phyloP scores from a whole-genome alignment of 1,140 invertebrate species.

The Carposina sasakii region DNA sequence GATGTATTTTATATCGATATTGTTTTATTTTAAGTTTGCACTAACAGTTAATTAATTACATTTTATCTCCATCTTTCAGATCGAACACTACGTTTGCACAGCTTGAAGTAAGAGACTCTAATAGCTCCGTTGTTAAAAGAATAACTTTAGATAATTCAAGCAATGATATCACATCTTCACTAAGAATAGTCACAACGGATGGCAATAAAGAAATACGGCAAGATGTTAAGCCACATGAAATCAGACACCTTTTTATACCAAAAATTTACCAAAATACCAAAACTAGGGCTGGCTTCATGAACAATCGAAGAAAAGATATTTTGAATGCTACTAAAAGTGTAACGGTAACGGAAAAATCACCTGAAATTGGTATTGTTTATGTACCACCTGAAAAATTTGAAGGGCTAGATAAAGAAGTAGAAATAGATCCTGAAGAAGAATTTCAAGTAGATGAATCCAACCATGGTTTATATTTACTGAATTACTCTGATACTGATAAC shows the following conservation, averaged over 20 bases:
- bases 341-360: conserved; percentile 33
- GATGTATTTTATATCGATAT: too few species aligned
- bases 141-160: conserved; percentile 58
- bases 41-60: too few species aligned
- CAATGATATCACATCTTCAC: conserved; percentile 46
- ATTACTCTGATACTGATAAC: conserved; percentile 64
- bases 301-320: conserved; percentile 55
- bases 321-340: conserved; percentile 35
- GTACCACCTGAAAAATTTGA: conserved; percentile 62
- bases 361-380: conserved; percentile 48
- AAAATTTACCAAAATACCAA: conserved; percentile 59
- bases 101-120: conserved; percentile 60
- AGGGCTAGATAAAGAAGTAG: conserved; percentile 57
- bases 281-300: conserved; percentile 58
- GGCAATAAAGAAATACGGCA: conserved; percentile 50
- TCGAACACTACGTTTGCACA: conserved; percentile 64
- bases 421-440: conserved; percentile 68
- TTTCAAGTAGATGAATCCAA: conserved; percentile 71
- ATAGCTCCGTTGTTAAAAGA: conserved; percentile 56
- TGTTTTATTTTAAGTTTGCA: too few species aligned
- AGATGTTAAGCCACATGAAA: conserved; percentile 60
- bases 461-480: conserved; percentile 66
- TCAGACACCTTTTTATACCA: conserved; percentile 57
- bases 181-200: conserved; percentile 49
- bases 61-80: conserved; percentile 40